These are phyloP conservation scores for Sardinella longiceps DNA, from an alignment of 2,797 vertebrate genomes.

Conservation along the genomic window DNA sequence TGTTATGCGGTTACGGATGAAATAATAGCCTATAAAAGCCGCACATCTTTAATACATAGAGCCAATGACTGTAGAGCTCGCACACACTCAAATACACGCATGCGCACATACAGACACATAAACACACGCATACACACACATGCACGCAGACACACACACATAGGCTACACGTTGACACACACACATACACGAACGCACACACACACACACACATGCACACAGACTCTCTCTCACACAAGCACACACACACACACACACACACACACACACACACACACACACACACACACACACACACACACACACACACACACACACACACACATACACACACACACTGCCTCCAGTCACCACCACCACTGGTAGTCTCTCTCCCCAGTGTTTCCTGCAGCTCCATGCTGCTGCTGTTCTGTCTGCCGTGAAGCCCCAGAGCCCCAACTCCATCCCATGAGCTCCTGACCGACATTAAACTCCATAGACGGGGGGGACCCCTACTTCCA, in stretches of 20 bases:
- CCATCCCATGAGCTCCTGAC: constrained; percentile 5
- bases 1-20: no score
- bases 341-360: background rate
- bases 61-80: no score
- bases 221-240: background rate
- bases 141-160: background rate
- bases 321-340: background rate
- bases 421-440: background rate
- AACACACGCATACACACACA: background rate
- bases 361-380: background rate
- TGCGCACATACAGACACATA: background rate
- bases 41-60: no score
- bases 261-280: background rate
- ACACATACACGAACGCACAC: no score
- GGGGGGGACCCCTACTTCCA: background rate
- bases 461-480: background rate
- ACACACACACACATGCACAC: no score
- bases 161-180: no score
- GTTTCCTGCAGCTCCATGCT: background rate
- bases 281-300: background rate
- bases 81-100: background rate
- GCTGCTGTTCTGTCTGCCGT: background rate
- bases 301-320: background rate
- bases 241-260: background rate
- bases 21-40: no score